These are phyloP conservation scores for Eutolmus rufibarbis DNA, from an alignment of 2,888 invertebrate species.

Conservation along the genomic window DNA sequence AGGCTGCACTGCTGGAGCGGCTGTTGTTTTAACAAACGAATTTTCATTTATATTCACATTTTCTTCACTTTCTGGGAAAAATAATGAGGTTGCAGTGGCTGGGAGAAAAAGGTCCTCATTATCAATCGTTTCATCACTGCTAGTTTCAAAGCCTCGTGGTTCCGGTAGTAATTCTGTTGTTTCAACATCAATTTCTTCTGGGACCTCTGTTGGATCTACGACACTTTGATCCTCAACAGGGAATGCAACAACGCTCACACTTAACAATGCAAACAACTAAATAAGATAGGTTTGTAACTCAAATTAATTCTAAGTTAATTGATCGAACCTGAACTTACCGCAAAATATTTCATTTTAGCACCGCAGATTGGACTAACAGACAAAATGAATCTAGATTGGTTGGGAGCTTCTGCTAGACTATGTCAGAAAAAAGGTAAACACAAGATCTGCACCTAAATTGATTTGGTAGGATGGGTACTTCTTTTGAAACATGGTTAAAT, in stretches of 20 bases:
- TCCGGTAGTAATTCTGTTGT: background rate
- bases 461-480: background rate
- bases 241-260: background rate
- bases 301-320: background rate
- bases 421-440: conserved; percentile 3
- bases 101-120: background rate
- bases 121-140: background rate
- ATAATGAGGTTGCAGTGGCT: background rate
- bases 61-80: background rate
- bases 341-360: background rate
- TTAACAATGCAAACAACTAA: background rate
- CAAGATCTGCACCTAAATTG: background rate
- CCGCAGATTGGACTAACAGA: background rate
- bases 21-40: background rate
- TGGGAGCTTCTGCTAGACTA: background rate
- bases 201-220: background rate
- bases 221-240: background rate
- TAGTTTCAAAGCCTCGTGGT: background rate
- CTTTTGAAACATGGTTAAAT: background rate
- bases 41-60: background rate
- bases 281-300: background rate
- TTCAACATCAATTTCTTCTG: background rate
- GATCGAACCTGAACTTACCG: background rate
- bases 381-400: background rate
- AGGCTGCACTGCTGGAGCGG: background rate